A percentile compares a stretch with the other conserved stretches of the same genome.
phyloP scores from a whole-genome alignment of 2,113 vertebrate species.

The Pseudopodoces humilis region DNA sequence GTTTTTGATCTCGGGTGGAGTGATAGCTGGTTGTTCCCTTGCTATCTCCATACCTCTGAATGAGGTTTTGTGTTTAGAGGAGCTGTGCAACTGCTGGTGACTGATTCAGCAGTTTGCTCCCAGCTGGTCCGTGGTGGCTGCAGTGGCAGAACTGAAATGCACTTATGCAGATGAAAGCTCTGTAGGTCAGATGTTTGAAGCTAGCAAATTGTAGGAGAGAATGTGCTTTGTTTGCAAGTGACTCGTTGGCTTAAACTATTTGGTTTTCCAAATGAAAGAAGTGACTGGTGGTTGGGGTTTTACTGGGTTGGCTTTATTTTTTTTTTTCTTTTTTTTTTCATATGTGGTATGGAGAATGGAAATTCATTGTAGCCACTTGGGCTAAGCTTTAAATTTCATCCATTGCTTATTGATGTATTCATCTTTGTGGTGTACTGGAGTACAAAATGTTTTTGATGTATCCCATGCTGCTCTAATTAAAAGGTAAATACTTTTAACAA shows the following conservation, averaged over 20 bases:
- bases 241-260: background rate
- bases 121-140: background rate
- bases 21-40: background rate
- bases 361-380: background rate
- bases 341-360: background rate
- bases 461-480: background rate
- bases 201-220: constrained; percentile 39
- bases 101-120: constrained; percentile 36
- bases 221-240: constrained; percentile 48
- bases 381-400: background rate
- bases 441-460: background rate
- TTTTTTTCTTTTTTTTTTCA: background rate
- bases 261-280: constrained; percentile 36
- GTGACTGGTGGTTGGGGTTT: background rate
- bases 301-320: background rate
- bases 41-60: background rate
- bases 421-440: background rate
- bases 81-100: background rate
- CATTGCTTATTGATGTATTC: background rate
- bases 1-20: background rate
- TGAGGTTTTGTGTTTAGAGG: constrained; percentile 1
- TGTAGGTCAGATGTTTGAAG: constrained; percentile 11
- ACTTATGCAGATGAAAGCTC: background rate
- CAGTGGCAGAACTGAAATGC: background rate
- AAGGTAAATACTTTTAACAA: background rate